These are phyloP conservation scores for Lasiommata megera DNA, from an alignment of 2,888 invertebrate species.

Conservation along the genomic window DNA sequence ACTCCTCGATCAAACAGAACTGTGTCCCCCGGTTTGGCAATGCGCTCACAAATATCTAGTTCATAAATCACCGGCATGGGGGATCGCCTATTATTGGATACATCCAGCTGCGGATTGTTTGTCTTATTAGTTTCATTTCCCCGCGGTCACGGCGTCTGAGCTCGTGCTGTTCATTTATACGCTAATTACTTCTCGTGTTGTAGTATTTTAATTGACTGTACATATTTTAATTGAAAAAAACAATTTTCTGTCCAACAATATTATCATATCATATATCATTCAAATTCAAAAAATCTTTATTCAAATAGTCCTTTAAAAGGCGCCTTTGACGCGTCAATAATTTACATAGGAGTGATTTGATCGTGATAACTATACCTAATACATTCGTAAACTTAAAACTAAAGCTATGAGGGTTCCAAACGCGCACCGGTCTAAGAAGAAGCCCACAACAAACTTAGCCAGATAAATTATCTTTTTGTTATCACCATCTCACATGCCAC, in stretches of 20 bases:
- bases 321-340: too few species aligned
- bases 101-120: constrained; percentile 39
- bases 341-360: too few species aligned
- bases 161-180: constrained; percentile 20
- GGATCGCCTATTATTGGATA: constrained; percentile 41
- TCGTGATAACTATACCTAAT: too few species aligned
- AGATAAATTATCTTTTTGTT: too few species aligned
- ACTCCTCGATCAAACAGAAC: neutral
- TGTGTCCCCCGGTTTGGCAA: constrained; percentile 23
- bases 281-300: neutral
- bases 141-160: constrained; percentile 25
- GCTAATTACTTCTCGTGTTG: constrained; percentile 4
- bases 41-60: constrained; percentile 32
- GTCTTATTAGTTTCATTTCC: constrained; percentile 32
- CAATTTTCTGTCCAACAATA: neutral
- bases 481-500: too few species aligned
- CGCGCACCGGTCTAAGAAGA: too few species aligned
- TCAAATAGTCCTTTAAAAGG: too few species aligned
- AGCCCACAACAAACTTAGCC: too few species aligned
- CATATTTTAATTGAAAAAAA: constrained; percentile 5
- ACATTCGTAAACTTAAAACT: too few species aligned
- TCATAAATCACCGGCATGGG: constrained; percentile 41
- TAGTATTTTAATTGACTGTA: neutral
- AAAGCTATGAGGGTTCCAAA: too few species aligned
- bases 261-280: constrained; percentile 4